phyloP scores from a whole-genome alignment of 2,113 vertebrate genomes.

The Chaetops frenatus region DNA sequence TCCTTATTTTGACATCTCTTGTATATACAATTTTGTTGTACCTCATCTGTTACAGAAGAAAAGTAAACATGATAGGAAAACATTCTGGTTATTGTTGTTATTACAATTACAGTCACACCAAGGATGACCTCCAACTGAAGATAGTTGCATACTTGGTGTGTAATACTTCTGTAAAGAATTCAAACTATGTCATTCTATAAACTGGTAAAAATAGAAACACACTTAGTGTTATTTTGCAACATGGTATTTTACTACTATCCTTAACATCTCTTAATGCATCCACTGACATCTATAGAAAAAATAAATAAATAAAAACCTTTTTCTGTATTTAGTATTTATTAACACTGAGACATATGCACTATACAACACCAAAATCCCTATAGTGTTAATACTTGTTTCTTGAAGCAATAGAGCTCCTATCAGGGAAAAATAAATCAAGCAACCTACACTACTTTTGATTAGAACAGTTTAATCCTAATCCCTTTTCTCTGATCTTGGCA shows the following conservation, averaged over 20 bases:
- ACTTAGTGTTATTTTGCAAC: not conserved
- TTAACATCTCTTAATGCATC: not conserved
- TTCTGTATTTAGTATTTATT: not conserved
- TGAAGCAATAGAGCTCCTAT: conserved; percentile 35
- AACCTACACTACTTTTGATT: conserved; percentile 63
- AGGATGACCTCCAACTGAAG: not conserved
- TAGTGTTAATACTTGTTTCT: conserved; percentile 51
- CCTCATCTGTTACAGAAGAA: not conserved
- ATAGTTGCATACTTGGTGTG: not conserved
- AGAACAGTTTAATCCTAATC: conserved; percentile 82
- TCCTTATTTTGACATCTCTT: not conserved
- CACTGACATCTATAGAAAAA: not conserved
- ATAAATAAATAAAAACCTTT: not conserved
- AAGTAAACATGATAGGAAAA: not conserved
- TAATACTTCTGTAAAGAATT: not conserved
- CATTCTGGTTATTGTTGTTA: not conserved
- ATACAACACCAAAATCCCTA: not conserved
- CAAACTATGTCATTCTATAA: not conserved
- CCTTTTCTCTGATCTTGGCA: conserved; percentile 83
- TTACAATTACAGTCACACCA: not conserved
- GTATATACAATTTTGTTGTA: not conserved
- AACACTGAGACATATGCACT: not conserved
- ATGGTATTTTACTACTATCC: not conserved
- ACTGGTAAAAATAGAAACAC: not conserved
- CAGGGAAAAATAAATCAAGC: not conserved